Evolutionary conservation across 2,113 vertebrate genomes (phyloP).

Genomic region (Lichenostomus cassidix): DNA sequence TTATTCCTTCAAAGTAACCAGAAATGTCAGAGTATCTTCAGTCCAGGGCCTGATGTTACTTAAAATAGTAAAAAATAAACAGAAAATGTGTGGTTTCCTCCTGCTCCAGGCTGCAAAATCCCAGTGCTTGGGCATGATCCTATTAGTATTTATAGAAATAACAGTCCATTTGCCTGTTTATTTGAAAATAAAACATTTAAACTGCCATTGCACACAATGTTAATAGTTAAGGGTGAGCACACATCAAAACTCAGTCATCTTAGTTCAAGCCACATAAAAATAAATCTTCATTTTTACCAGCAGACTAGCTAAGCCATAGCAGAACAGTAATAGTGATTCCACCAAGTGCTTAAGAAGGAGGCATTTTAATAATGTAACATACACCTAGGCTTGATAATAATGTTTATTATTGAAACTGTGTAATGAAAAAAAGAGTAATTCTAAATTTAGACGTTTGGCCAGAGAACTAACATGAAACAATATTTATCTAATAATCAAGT

Average conservation of each 20-base stretch:
- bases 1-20: not conserved
- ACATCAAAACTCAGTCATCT: slow-evolving; percentile 44
- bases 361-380: slow-evolving; percentile 40
- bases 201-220: slow-evolving; percentile 3
- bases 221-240: slow-evolving; percentile 41
- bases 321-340: not conserved
- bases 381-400: slow-evolving; percentile 19
- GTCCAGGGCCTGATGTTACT: not conserved
- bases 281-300: not conserved
- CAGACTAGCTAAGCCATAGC: not conserved
- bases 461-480: not conserved
- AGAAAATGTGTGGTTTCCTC: slow-evolving; percentile 35
- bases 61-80: slow-evolving; percentile 60
- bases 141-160: slow-evolving; percentile 56
- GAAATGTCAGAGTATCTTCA: slow-evolving; percentile 21
- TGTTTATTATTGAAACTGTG: slow-evolving; percentile 49
- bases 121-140: slow-evolving; percentile 27
- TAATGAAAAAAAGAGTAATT: not conserved
- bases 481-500: slow-evolving; percentile 41
- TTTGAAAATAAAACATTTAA: slow-evolving; percentile 59
- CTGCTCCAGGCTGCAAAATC: slow-evolving; percentile 34
- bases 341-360: not conserved
- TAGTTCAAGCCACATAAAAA: slow-evolving; percentile 39
- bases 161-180: slow-evolving; percentile 32
- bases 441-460: slow-evolving; percentile 34